Evolutionary conservation across 2,797 vertebrate species (phyloP).

Genomic region (Falco peregrinus): DNA sequence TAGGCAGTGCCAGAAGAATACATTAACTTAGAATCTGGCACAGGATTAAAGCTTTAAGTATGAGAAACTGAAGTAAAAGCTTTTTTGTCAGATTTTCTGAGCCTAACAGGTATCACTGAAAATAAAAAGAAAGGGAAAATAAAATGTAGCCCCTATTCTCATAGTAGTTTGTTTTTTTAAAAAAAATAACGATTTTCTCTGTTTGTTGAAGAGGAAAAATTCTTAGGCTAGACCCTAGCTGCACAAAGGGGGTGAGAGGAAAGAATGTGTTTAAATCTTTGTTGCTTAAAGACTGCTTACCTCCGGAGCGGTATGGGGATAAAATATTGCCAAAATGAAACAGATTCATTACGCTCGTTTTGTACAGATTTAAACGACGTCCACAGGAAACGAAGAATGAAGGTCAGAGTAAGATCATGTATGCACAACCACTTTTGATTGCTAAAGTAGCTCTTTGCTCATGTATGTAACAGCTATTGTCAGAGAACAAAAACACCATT

Average conservation of each 20-base stretch:
- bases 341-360: neutral
- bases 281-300: neutral
- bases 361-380: neutral
- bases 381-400: neutral
- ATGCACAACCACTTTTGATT: neutral
- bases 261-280: neutral
- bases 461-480: neutral
- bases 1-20: neutral
- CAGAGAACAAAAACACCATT: neutral
- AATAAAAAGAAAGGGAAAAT: neutral
- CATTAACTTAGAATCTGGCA: neutral
- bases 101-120: neutral
- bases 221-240: neutral
- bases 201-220: neutral
- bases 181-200: neutral
- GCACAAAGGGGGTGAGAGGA: neutral
- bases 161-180: neutral
- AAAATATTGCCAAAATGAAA: neutral
- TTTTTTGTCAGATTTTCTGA: neutral
- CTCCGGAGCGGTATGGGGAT: neutral
- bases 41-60: neutral
- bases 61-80: neutral
- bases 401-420: neutral
- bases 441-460: neutral
- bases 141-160: neutral